These are phyloP conservation scores for Drosophila tani DNA, from an alignment of 1,140 invertebrate species.

Conservation along the genomic window DNA sequence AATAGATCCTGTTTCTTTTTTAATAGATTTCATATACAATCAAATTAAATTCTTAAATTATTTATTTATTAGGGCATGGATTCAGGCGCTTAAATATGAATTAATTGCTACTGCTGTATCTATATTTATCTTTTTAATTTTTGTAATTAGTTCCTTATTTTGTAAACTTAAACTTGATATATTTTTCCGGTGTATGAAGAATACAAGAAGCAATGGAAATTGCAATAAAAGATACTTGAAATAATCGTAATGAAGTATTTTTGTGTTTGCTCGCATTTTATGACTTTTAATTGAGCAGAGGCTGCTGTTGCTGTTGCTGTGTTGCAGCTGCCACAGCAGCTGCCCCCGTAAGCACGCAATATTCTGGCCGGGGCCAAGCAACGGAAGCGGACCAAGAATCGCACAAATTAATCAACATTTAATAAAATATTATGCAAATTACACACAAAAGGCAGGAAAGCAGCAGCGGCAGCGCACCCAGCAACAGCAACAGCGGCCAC, in stretches of 20 bases:
- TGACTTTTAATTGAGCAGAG: constrained; percentile 66
- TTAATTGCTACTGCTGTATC: too few species aligned
- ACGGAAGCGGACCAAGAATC: constrained; percentile 40
- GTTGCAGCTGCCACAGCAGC: constrained; percentile 55
- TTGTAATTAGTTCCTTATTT: background rate
- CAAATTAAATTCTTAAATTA: background rate
- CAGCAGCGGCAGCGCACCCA: constrained; percentile 11
- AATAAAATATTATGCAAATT: constrained; percentile 79
- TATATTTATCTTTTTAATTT: background rate
- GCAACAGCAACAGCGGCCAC: background rate
- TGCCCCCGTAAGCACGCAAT: constrained; percentile 68
- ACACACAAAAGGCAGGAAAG: constrained; percentile 50
- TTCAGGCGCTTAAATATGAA: too few species aligned
- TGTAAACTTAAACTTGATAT: background rate
- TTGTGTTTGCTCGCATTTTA: constrained; percentile 62
- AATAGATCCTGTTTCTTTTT: too few species aligned
- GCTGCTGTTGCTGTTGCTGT: constrained; percentile 47
- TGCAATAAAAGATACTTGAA: constrained; percentile 54
- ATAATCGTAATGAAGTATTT: constrained; percentile 54
- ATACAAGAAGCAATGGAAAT: constrained; percentile 15
- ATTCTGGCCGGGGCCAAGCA: constrained; percentile 39
- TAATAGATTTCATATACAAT: fast-evolving
- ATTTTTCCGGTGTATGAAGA: background rate
- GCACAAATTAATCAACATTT: constrained; percentile 79
- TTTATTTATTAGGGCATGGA: too few species aligned